Base-by-base conservation (phyloP, 2,113 vertebrate species). In the Phylloscopus whistleri region DNA sequence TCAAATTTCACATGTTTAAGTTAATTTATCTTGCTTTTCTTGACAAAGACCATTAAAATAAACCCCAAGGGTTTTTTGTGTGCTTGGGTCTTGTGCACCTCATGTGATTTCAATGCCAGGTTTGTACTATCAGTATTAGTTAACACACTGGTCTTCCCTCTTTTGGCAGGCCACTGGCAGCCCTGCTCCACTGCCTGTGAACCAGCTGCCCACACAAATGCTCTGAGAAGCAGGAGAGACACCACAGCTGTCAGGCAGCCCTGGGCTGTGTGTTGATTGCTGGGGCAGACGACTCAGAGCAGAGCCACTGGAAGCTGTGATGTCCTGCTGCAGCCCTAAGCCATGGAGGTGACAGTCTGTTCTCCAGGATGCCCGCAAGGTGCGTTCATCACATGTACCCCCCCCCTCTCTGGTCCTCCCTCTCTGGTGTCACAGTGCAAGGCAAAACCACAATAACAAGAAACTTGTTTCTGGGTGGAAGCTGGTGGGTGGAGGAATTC, bases 1-100 rank as follows among this genome's bases (percentile, higher is more conserved):
- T 53, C 0, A 0, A 76, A 90, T 92, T 53, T 69, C 51, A 35
- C 2, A 1, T 5, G 5, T 11, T 90, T 90, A 55, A 63, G 18
- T 33, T 69, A 66, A 51, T 53, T 60, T 83, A 31, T 30, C 27
- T 44, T 48, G 46, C 14, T 74, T 90, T 83, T 66, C 28, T 52
- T 46, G 28, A 53, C n/a, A 75, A 31, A 51, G 4, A 39, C 4
- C 7, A 20, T 51, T 74, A 69, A 74, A 74, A 46, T 63, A 75
- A 75, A 56, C 2, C 7, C 14, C 53, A n/a, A 44, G 20, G 76
- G 9, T n/a, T n/a, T n/a, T n/a, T n/a, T n/a, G n/a, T n/a, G n/a
- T 35, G 19, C 41, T 68, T 35, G 26, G 30, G 16, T 35, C 49
- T 80, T 73, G 20, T 37, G 16, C 7, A 8, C 3, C 9, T 7